Evolutionary conservation across 1,140 invertebrate genomes (phyloP), one percentile per base, ranked within the genome.

Genomic region (Eufriesea mexicana): DNA sequence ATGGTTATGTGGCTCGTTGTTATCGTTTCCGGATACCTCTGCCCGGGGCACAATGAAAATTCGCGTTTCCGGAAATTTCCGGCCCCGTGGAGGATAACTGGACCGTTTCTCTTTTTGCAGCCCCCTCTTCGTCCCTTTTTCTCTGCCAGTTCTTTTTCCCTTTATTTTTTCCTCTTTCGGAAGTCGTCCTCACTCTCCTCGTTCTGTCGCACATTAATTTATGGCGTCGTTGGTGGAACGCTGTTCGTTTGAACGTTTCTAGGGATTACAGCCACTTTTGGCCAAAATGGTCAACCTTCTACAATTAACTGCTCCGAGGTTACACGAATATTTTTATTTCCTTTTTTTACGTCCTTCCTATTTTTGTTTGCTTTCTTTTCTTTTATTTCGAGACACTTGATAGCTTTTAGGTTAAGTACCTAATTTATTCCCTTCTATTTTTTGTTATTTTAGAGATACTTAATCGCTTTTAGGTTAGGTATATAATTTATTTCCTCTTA

Each of bases 1-100:
- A 54, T 74, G 62, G 79, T 82, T 82, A 82, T 76, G 79, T 28
- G 62, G 35, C 72, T 75, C 79, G 72, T 67, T 82, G 79, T 76
- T 82, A 82, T 82, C 72, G 79, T 67, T 67, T 82, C 79, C 79
- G 79, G 79, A 76, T 82, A 82, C 79, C 78, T 42, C 42, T 47
- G 49, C 47, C 23, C 70, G 42, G 51, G 51, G 72, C 51, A 82
- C 79, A 82, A 82, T 82, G 79, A 82, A 82, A 75, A 82, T 64
- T 75, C 79, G 51, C 23, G 72, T 82, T 76, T 82, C 61, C 79
- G 51, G 62, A 75, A 76, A 82, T 82, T 82, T 82, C 79, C 79
- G 72, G 72, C 35, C n/a, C 79, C 42, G 79, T 47, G 51, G 61
- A 66, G 71, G 61, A 66, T 51, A 66, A 75, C 71, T 18, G 35